These are phyloP conservation scores for Neelides sp. DNA, from an alignment of 1,140 invertebrate species.

Conservation along the genomic window DNA sequence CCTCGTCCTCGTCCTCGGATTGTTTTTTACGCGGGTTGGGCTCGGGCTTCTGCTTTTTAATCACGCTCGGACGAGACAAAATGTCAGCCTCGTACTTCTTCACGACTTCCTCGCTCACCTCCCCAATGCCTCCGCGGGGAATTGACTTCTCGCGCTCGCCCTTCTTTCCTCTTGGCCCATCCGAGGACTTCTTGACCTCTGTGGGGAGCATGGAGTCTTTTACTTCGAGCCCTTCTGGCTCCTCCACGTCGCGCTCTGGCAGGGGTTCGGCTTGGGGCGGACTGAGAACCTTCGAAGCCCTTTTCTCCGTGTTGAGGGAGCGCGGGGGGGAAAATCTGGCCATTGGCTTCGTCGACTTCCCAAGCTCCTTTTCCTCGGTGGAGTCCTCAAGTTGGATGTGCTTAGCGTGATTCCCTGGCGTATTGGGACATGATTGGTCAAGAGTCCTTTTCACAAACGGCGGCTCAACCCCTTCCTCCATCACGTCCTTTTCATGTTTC, in stretches of 20 bases:
- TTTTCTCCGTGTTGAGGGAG: too few relatives aligned
- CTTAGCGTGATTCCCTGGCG: conserved; percentile 5
- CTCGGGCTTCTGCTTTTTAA: conserved; percentile 12
- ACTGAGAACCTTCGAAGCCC: too few relatives aligned
- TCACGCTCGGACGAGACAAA: conserved; percentile 20
- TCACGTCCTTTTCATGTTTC: conserved; percentile 10
- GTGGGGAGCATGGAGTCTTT: too few relatives aligned
- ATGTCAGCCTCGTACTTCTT: conserved; percentile 27
- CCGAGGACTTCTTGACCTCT: conserved; percentile 3
- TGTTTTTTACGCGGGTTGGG: conserved; percentile 12
- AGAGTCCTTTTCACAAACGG: conserved; percentile 14
- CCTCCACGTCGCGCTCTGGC: too few relatives aligned
- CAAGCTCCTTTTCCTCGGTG: conserved; percentile 5
- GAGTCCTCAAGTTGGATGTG: neutral
- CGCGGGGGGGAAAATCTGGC: too few relatives aligned
- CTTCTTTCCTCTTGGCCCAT: neutral
- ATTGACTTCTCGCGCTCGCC: neutral
- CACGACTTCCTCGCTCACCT: neutral
- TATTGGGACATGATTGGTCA: conserved; percentile 13
- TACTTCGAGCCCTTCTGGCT: too few relatives aligned
- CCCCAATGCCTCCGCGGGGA: neutral
- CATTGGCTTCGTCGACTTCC: neutral
- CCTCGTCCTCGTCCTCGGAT: conserved; percentile 16
- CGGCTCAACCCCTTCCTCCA: conserved; percentile 18
- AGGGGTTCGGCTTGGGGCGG: too few relatives aligned